Conservation (phyloP, 2,113 vertebrate species). For the Sceloporus tristichus region DNA sequence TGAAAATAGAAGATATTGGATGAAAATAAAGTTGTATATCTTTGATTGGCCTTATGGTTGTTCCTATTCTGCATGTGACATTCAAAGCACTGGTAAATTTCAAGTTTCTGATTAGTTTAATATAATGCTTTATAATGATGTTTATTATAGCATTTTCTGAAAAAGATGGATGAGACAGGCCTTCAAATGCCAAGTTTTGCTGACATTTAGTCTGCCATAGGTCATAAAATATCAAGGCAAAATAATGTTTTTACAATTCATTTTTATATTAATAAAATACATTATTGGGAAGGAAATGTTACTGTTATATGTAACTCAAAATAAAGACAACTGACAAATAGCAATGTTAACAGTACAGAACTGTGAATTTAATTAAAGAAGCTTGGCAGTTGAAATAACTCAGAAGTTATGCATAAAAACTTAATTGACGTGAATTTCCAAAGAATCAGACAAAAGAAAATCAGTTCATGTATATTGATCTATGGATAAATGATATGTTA, state of each 20-base stretch:
- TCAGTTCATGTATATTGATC: background rate
- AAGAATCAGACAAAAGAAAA: background rate
- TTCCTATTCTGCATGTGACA: slow-evolving; percentile 33
- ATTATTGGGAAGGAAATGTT: slow-evolving; percentile 50
- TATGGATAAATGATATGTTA: background rate
- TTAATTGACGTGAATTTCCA: background rate
- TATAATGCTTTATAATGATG: slow-evolving; percentile 70
- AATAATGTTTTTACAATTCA: slow-evolving; percentile 63
- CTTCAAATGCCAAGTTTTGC: slow-evolving; percentile 71
- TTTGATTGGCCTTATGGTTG: slow-evolving; percentile 1
- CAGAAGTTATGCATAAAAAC: background rate
- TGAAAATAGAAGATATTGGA: background rate
- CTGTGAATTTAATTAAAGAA: background rate
- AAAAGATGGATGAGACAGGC: slow-evolving; percentile 60
- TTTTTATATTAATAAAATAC: slow-evolving; percentile 65
- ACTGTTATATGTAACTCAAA: background rate
- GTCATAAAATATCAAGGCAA: slow-evolving; percentile 73
- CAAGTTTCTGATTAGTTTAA: slow-evolving; percentile 61
- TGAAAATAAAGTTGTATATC: background rate
- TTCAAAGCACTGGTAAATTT: slow-evolving; percentile 36
- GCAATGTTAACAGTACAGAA: background rate
- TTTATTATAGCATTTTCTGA: slow-evolving; percentile 71
- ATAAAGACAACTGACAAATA: slow-evolving; percentile 18
- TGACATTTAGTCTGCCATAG: slow-evolving; percentile 75
- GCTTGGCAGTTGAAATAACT: background rate